Conservation (phyloP, 1,140 invertebrate species). For the Neelides sp. region DNA sequence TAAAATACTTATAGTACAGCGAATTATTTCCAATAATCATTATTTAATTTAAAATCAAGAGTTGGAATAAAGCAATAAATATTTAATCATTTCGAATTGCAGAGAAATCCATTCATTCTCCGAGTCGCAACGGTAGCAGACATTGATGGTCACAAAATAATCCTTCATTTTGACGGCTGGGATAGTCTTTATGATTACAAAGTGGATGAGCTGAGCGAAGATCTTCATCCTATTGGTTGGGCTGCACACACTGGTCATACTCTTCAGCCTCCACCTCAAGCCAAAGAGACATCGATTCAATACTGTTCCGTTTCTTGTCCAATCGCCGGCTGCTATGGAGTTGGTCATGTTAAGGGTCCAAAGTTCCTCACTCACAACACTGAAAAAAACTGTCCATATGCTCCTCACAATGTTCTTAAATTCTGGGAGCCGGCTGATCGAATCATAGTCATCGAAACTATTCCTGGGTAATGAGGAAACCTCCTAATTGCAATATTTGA, state of each 20-base stretch:
- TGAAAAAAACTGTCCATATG: slow-evolving; percentile 72
- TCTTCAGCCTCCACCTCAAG: slow-evolving; percentile 58
- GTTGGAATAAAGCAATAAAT: too few relatives aligned
- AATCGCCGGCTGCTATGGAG: slow-evolving; percentile 61
- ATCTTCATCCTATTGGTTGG: slow-evolving; percentile 86
- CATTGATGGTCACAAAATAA: slow-evolving; percentile 43
- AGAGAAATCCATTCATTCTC: slow-evolving; percentile 62
- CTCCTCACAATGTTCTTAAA: slow-evolving; percentile 51
- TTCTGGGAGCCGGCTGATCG: slow-evolving; percentile 35
- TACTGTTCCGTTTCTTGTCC: slow-evolving; percentile 41
- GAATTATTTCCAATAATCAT: slow-evolving; percentile 1
- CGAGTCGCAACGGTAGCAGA: slow-evolving; percentile 71
- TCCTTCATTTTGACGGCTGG: slow-evolving; percentile 86
- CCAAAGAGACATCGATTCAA: background rate
- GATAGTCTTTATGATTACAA: slow-evolving; percentile 70
- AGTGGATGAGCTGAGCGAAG: slow-evolving; percentile 73
- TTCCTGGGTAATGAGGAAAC: background rate
- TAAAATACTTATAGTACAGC: background rate
- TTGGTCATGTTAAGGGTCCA: slow-evolving; percentile 62
- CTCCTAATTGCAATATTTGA: too few relatives aligned
- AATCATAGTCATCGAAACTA: slow-evolving; percentile 8
- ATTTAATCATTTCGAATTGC: slow-evolving; percentile 1
- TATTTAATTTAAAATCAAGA: background rate
- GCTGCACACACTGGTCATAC: slow-evolving; percentile 71
- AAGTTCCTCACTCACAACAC: slow-evolving; percentile 61